Evolutionary conservation across 2,113 vertebrate species (phyloP), one percentile per base, ranked within the genome.

Genomic region (Falcunculus frontatus): DNA sequence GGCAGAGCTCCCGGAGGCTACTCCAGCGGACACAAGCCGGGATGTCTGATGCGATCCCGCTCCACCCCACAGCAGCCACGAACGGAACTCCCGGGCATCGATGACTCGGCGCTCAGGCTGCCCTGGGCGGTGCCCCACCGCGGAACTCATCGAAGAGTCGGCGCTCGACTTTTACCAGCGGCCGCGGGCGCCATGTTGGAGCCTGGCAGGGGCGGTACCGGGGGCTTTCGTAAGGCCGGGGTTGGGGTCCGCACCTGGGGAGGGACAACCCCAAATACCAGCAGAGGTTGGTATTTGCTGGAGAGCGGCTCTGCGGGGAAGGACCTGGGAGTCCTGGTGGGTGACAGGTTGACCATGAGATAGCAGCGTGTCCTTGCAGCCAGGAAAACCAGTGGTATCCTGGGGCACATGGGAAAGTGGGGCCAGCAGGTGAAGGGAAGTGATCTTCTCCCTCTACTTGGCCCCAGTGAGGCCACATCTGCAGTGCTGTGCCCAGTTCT

Each of bases 151-250:
- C 80, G 62, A 89, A 12, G 16, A 93, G 7, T n/a, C 32, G 64
- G 80, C 5, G 39, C 2, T 87, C 93, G 64, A 68, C 56, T 57
- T 7, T 13, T 2, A 10, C 3, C 27, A 11, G 35, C 13, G 5
- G 15, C 62, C 7, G 22, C 21, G 8, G 32, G 46, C 89, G 65
- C 93, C 89, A 92, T 94, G 18, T 95, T 82, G 20, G 30, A 41
- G 62, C 20, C n/a, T 26, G 78, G 87, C 46, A 35, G 7, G 55
- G 19, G 27, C 27, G 4, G 1, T 4, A 3, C 4, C 4, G 6
- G 17, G 8, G 33, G 6, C 3, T 5, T 16, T 23, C 7, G 1
- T 4, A 1, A 11, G 8, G 44, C 12, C 59, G 1, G 17, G 44
- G 5, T 22, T 18, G 3, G 29, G 33, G 44, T 15, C 27, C 9